A percentile compares a stretch with the other conserved stretches of the same genome.
These are phyloP conservation scores for Agelaius tricolor DNA, from an alignment of 2,113 vertebrate species.

Conservation along the genomic window DNA sequence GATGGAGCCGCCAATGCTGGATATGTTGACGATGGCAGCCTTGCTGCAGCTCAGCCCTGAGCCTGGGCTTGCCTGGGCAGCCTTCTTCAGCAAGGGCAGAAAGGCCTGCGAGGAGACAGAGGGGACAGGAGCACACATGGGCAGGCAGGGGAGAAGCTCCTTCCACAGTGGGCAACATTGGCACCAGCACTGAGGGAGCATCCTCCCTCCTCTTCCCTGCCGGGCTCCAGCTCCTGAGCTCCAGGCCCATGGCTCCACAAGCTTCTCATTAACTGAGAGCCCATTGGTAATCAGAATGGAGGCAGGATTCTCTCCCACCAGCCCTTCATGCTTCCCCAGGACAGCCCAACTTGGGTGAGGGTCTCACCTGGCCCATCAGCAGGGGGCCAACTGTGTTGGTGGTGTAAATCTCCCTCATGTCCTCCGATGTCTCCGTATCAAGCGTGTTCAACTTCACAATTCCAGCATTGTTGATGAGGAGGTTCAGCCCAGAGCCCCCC, in stretches of 20 bases:
- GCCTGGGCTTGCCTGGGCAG: not conserved
- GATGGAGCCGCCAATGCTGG: not conserved
- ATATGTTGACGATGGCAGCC: not conserved
- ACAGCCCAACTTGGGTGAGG: not conserved
- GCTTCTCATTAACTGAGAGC: not conserved
- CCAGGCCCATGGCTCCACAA: fast-evolving
- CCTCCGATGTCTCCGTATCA: not conserved
- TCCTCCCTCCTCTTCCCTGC: not conserved
- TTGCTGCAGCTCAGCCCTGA: not conserved
- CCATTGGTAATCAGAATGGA: fast-evolving
- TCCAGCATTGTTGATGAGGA: slow-evolving; percentile 40
- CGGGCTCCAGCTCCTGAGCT: not conserved
- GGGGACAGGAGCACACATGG: not conserved
- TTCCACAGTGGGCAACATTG: not conserved
- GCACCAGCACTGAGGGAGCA: not conserved
- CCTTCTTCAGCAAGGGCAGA: not conserved
- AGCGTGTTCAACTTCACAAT: fast-evolving
- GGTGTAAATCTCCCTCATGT: not conserved
- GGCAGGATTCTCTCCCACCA: not conserved
- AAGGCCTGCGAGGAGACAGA: not conserved
- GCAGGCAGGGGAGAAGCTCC: not conserved
- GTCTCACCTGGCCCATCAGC: slow-evolving; percentile 40
- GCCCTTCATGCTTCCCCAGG: not conserved
- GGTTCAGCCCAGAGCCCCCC: not conserved
- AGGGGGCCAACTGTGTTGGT: not conserved